phyloP scores from a whole-genome alignment of 2,113 vertebrate genomes.

The Tautogolabrus adspersus region DNA sequence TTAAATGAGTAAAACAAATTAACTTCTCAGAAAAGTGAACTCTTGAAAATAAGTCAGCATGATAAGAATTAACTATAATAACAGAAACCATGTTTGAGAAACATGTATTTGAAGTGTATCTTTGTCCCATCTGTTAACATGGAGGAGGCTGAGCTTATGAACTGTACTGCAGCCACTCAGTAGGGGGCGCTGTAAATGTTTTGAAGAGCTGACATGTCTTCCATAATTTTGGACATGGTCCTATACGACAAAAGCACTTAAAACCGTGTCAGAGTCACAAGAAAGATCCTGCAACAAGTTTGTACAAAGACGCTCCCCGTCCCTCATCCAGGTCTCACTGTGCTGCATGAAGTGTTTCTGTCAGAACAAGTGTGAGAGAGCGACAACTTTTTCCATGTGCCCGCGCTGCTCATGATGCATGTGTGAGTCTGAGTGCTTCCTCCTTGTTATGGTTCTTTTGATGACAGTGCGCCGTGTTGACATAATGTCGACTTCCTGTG shows the following conservation, averaged over 20 bases:
- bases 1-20: no score
- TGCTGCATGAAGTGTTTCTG: constrained; percentile 1
- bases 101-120: no score
- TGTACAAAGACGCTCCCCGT: background rate
- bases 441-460: constrained; percentile 45
- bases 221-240: no score
- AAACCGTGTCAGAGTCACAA: background rate
- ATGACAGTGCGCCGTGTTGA: constrained; percentile 42
- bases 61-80: no score
- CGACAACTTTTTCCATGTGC: background rate
- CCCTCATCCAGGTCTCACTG: background rate
- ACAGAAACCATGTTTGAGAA: no score
- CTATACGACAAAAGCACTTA: background rate
- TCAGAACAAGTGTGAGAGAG: constrained; percentile 18
- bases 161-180: no score
- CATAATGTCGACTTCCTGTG: constrained; percentile 42
- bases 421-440: constrained; percentile 21
- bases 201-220: no score
- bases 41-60: no score
- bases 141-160: no score
- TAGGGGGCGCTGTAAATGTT: no score
- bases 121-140: no score
- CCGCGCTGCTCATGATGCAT: background rate
- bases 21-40: no score
- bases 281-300: background rate